Evolutionary conservation across 2,113 vertebrate genomes (phyloP), one percentile per base, ranked within the genome.

Genomic region (Sceloporus tristichus): DNA sequence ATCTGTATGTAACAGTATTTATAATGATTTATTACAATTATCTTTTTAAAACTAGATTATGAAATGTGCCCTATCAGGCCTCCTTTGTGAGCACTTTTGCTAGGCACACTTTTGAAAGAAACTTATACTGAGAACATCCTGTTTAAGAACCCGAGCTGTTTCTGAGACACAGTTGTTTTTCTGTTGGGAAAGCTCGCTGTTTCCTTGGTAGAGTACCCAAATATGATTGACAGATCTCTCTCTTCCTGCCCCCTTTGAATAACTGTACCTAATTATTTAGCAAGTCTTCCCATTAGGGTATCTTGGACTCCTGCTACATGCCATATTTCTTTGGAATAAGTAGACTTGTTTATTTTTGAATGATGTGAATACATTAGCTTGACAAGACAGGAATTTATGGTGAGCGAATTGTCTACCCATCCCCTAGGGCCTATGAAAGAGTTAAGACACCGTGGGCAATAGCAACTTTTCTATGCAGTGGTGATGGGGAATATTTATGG

Each of bases 321-420:
- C 82, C 91, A 70, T 88, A 83, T 93, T 90, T 94, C 89, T 94
- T 92, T 92, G 0, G 0, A 77, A 84, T 79, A 94, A 94, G 82
- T 79, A 93, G 87, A 89, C 91, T 91, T 95, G 29, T 70, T 83
- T 90, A 79, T 88, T 92, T 93, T 81, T 94, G 92, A 95, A 87
- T 91, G 90, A 95, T 94, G 91, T 91, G 92, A 94, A 95, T 92
- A 73, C 65, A 11, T 94, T 94, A 94, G 84, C 89, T 65, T 93
- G 94, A 94, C 91, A 86, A 84, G 91, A 90, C 90, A 85, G 85
- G 80, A 92, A 95, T 96, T 95, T 94, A 94, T 93, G 93, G 91
- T 87, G 54, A 54, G 80, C 86, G 92, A 93, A 84, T 84, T 93
- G 59, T 53, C 2, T 0, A 85, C 89, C 92, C 90, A 90, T 96